Evolutionary conservation across 2,888 invertebrate species (phyloP).

Genomic region (Plebejus anna): DNA sequence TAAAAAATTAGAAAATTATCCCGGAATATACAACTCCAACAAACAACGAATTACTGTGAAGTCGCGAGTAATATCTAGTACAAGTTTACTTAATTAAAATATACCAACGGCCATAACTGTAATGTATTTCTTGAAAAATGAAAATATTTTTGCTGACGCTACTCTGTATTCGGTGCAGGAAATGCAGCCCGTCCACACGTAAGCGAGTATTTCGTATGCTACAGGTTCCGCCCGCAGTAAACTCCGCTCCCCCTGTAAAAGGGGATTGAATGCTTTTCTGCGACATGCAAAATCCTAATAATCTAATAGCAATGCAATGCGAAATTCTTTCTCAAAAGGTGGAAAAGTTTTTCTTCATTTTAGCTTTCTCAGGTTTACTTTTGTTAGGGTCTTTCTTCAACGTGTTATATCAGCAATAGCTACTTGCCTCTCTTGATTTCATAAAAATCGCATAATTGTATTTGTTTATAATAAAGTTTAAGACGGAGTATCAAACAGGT

Average conservation of each 20-base stretch:
- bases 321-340: not conserved
- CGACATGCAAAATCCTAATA: constrained; percentile 42
- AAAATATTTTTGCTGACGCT: constrained; percentile 48
- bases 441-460: too few relatives aligned
- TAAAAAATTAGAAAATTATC: too few relatives aligned
- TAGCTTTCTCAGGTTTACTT: not conserved
- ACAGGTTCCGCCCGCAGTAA: constrained; percentile 43
- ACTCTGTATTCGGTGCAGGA: constrained; percentile 54
- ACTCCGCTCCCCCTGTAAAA: constrained; percentile 33
- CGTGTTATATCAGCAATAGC: too few relatives aligned
- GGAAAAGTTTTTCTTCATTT: not conserved
- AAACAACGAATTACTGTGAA: too few relatives aligned
- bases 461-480: not conserved
- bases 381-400: too few relatives aligned
- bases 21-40: too few relatives aligned
- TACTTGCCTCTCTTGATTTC: too few relatives aligned
- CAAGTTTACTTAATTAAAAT: not conserved
- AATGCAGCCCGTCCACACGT: constrained; percentile 59
- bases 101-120: not conserved
- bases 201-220: constrained; percentile 56
- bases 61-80: not conserved
- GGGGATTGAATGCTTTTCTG: constrained; percentile 52
- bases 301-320: constrained; percentile 31
- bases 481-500: not conserved
- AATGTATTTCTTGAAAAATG: not conserved